Conservation (phyloP, 2,113 vertebrate genomes). For the Antennarius striatus region DNA sequence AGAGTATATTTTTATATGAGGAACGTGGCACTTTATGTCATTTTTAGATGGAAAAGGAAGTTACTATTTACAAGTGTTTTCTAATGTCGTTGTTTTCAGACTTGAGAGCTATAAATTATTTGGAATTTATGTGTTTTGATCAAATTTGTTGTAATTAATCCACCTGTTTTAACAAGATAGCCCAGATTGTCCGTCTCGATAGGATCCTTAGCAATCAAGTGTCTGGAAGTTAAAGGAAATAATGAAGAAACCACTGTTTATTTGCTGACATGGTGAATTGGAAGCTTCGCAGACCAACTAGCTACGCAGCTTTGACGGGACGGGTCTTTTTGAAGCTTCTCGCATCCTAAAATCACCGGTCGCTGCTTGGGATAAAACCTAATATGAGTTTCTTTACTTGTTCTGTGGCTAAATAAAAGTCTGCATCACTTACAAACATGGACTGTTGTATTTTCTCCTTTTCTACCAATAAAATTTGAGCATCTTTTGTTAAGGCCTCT, state of each 20-base stretch:
- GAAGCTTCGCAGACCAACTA: conserved; percentile 6
- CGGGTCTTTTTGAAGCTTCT: conserved; percentile 23
- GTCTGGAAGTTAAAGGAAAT: too few species aligned
- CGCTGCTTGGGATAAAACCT: conserved; percentile 16
- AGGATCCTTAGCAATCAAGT: too few species aligned
- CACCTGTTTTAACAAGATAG: conserved; percentile 46
- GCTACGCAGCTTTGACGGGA: conserved; percentile 14
- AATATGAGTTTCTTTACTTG: conserved; percentile 30
- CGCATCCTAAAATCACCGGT: conserved; percentile 26
- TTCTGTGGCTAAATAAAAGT: conserved; percentile 41
- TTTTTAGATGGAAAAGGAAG: conserved; percentile 71
- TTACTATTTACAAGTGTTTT: conserved; percentile 67
- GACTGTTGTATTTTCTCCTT: conserved; percentile 31
- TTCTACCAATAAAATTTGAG: conserved; percentile 64
- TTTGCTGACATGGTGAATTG: conserved; percentile 10
- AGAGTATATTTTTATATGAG: conserved; percentile 83
- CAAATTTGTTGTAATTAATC: conserved; percentile 56
- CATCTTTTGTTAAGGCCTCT: conserved; percentile 42
- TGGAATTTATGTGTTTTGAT: conserved; percentile 59
- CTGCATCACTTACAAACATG: conserved; percentile 41
- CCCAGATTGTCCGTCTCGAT: conserved; percentile 31
- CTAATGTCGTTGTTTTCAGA: conserved; percentile 61
- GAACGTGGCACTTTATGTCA: conserved; percentile 82
- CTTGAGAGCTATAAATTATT: conserved; percentile 69
- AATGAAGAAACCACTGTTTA: conserved; percentile 22